These are phyloP conservation scores for Microchrysa polita DNA, from an alignment of 2,888 invertebrate genomes.

Conservation along the genomic window DNA sequence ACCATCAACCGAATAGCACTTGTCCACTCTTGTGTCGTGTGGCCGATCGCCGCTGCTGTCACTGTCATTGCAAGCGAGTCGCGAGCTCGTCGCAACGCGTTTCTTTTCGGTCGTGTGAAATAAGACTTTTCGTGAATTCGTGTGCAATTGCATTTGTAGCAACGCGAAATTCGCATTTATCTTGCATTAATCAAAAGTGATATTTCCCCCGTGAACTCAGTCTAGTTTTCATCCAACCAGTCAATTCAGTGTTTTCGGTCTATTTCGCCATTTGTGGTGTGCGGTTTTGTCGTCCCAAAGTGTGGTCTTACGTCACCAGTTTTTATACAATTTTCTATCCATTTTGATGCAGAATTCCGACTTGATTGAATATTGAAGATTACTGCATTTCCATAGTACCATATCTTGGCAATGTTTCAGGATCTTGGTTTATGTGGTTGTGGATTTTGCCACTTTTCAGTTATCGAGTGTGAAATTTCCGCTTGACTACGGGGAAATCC, in stretches of 20 bases:
- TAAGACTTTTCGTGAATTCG: conserved; percentile 55
- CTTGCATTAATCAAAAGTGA: conserved; percentile 21
- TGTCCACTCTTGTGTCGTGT: conserved; percentile 3
- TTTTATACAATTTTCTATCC: conserved; percentile 2
- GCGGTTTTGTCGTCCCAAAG: neutral
- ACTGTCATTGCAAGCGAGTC: neutral
- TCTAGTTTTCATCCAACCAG: neutral
- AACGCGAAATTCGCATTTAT: conserved; percentile 53
- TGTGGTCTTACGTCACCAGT: conserved; percentile 35
- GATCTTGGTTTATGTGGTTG: no score
- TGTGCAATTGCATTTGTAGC: conserved; percentile 59
- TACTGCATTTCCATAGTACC: no score
- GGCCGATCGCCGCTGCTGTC: conserved; percentile 6
- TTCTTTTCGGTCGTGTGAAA: conserved; percentile 48
- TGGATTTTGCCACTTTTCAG: no score
- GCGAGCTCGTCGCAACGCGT: conserved; percentile 34
- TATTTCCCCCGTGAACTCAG: neutral
- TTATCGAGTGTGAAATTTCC: no score
- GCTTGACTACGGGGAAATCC: no score
- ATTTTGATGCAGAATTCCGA: no score
- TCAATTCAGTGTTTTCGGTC: neutral
- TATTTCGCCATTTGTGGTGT: no score
- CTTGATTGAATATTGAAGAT: no score
- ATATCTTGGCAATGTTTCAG: no score
- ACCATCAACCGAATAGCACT: conserved; percentile 11